Percentiles rank a stretch among this genome's conserved stretches.
These are phyloP conservation scores for Bombus haemorrhoidalis DNA, from an alignment of 1,140 invertebrate genomes.

Conservation along the genomic window DNA sequence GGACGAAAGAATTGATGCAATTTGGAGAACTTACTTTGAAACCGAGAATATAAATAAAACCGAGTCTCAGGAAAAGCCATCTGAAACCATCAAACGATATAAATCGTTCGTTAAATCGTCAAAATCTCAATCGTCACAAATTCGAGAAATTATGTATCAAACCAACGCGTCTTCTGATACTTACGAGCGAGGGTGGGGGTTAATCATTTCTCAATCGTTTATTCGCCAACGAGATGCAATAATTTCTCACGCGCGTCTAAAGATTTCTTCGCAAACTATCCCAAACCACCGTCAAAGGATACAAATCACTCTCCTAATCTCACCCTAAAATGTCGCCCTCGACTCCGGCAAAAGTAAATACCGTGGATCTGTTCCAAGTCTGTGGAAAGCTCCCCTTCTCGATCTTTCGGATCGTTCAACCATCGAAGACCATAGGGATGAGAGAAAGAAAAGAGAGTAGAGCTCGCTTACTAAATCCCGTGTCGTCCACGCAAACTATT, in stretches of 20 bases:
- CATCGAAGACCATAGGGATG: neutral
- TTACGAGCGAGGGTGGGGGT: too few species aligned
- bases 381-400: neutral
- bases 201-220: neutral
- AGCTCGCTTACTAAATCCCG: conserved; percentile 63
- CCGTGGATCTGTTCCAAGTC: neutral
- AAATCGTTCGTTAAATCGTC: too few species aligned
- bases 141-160: neutral
- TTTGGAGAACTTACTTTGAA: neutral
- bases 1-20: neutral
- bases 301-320: neutral
- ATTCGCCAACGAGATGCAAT: too few species aligned
- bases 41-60: too few species aligned
- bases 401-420: neutral
- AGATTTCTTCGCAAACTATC: neutral
- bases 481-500: conserved; percentile 68
- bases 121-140: too few species aligned
- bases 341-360: neutral
- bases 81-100: too few species aligned
- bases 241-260: neutral
- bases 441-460: neutral
- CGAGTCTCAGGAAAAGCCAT: too few species aligned
- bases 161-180: neutral
- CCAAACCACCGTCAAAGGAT: neutral
- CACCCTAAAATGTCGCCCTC: neutral